Base-by-base conservation (phyloP, 2,113 vertebrate species). In the Callospermophilus lateralis region DNA sequence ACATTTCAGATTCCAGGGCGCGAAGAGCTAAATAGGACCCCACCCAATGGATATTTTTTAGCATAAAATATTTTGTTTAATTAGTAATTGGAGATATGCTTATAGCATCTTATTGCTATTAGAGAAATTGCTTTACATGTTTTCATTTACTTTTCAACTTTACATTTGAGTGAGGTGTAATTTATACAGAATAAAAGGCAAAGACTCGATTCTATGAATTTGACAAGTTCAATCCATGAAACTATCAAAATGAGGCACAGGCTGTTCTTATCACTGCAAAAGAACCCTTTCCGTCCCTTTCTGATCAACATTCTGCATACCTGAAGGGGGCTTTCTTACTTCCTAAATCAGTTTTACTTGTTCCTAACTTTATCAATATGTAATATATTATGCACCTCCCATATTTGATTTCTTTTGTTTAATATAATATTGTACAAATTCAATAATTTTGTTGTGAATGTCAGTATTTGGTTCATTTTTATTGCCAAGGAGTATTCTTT, bases 91-190 rank as follows among this genome's bases (percentile, higher is more conserved):
- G 37, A 91, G 58, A 19, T 53, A 61, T 45, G 1, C 89, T 74
- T 88, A 55, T 4, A 20, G 10, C 53, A 58, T 34, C 34, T 67
- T 92, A 73, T 73, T 32, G 28, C 10, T 89, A 8, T 65, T 83
- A 74, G 24, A 65, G 67, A 96, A 93, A 83, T 80, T 83, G 81
- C 15, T 78, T 7, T 70, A 92, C 67, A 89, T 81, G 3, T 8
- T 78, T 72, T 22, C 20, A 55, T 34, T 0, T 51, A 70, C 78
- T 94, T 96, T 83, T 85, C 73, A 97, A 68, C 22, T 90, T 90
- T 85, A 51, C 19, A 37, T 96, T 94, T 88, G 80, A 77, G 32
- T 77, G 39, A 72, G 76, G 37, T 84, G 13, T 90, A 85, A 81
- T 81, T 74, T 91, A 30, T 10, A 73, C 19, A 8, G 37, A 90